Base-by-base conservation (phyloP, 2,113 vertebrate genomes). In the Epinephelus lanceolatus region DNA sequence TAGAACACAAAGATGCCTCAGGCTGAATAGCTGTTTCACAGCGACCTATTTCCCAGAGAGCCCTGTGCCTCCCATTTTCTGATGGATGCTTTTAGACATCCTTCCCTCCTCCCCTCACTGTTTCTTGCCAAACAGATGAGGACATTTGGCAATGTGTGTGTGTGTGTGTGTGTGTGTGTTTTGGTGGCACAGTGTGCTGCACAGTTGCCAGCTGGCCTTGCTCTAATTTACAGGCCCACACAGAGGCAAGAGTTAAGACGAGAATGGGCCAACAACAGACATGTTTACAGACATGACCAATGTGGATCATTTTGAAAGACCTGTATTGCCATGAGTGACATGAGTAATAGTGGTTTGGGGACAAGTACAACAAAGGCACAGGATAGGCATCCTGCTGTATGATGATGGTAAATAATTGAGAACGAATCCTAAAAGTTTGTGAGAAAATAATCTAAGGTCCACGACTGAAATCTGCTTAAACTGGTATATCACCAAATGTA, bases 71-170 rank as follows among this genome's bases (percentile, higher is more conserved):
- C 69, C 56, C 51, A 19, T 80, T 76, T 65, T 75, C 53, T 89
- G 89, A 92, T 89, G 79, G 90, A 90, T 83, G 85, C 86, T 86
- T 92, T 86, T 19, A 89, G 92, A 91, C 89, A 88, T 57, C 52
- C 19, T 60, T 72, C 53, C 70, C 67, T 70, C 75, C 57, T 81
- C 47, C 33, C 10, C 73, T 61, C 19, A 40, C 40, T 53, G 18
- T 71, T 52, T 65, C 60, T 72, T 71, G 40, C 27, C 49, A 40
- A 60, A 60, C 62, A 70, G 63, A 86, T 45, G 67, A 79, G 19
- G 76, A 70, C 62, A 47, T 69, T 67, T 33, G 62, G 13, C 40
- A 10, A 33, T 70, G 62, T 61, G 23, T 72, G 23, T 67, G 72
- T 70, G 17, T 69, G 45, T 80, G 80, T 47, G 49, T 84, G 65